Evolutionary conservation across 35 echinoderm and acorn worm genomes (phyloP).

Genomic region (Holothuria glaberrima): DNA sequence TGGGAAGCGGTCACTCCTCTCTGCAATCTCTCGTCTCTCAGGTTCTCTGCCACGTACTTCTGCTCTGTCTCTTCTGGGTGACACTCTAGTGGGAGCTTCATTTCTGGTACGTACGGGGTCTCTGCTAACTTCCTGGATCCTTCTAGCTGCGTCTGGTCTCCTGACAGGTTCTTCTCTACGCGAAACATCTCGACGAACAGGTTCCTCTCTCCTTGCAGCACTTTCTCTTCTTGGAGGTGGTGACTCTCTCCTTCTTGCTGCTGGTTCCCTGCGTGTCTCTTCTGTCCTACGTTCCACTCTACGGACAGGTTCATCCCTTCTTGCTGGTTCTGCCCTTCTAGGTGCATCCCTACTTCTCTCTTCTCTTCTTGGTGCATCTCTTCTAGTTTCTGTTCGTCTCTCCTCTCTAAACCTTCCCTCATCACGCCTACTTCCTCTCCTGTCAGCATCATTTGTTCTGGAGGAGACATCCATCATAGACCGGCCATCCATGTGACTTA

Average conservation of each 20-base stretch:
- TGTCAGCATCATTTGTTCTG: constrained; percentile 36
- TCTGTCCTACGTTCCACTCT: constrained; percentile 55
- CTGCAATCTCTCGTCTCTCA: neutral
- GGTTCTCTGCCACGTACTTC: constrained; percentile 16
- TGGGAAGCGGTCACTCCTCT: constrained; percentile 20
- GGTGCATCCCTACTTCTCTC: constrained; percentile 46
- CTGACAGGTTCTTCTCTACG: constrained; percentile 60
- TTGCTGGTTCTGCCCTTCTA: constrained; percentile 42
- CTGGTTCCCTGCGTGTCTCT: constrained; percentile 56
- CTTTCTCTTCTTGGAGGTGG: constrained; percentile 26
- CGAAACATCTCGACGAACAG: constrained; percentile 45
- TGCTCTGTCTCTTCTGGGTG: constrained; percentile 28
- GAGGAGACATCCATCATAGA: constrained; percentile 40
- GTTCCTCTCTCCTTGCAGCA: constrained; percentile 46
- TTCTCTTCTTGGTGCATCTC: constrained; percentile 50
- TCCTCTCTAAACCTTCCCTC: constrained; percentile 71
- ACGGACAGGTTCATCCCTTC: constrained; percentile 36
- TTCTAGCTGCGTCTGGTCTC: constrained; percentile 67
- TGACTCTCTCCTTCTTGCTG: constrained; percentile 62
- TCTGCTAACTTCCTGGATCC: constrained; percentile 12
- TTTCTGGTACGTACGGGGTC: constrained; percentile 9
- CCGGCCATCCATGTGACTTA: constrained; percentile 33
- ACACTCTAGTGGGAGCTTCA: neutral
- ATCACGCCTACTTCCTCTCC: constrained; percentile 64
- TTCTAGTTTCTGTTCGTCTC: constrained; percentile 20